Evolutionary conservation across 2,888 invertebrate species (phyloP).

Genomic region (Acrocyrtus sp.): DNA sequence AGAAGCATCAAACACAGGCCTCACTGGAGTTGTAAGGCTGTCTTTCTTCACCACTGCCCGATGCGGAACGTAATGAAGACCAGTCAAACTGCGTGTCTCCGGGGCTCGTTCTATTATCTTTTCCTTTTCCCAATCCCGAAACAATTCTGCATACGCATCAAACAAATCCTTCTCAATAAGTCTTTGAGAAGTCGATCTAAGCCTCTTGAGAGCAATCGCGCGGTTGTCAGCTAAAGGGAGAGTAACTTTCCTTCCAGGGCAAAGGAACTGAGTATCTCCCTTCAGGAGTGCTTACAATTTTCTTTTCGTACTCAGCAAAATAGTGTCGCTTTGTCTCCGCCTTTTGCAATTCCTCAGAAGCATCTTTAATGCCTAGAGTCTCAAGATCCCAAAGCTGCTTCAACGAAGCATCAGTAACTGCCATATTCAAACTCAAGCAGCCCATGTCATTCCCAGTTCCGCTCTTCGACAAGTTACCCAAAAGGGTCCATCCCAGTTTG

Average conservation of each 20-base stretch:
- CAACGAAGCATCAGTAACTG: background rate
- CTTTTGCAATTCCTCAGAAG: background rate
- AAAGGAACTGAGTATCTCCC: background rate
- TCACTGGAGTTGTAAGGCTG: constrained; percentile 53
- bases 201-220: background rate
- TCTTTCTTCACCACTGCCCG: constrained; percentile 59
- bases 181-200: background rate
- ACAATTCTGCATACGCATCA: background rate
- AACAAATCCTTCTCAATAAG: background rate
- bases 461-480: background rate
- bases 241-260: background rate
- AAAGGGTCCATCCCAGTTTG: constrained; percentile 12
- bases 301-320: background rate
- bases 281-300: background rate
- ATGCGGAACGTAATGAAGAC: constrained; percentile 55
- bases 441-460: background rate
- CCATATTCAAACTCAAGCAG: background rate
- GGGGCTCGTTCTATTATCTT: background rate
- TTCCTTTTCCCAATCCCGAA: background rate
- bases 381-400: constrained; percentile 6
- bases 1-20: constrained; percentile 62
- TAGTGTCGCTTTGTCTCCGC: background rate
- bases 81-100: too few relatives aligned
- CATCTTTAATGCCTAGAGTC: constrained; percentile 12
- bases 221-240: background rate